Evolutionary conservation across 2,113 vertebrate genomes (phyloP).

Genomic region (Engystomops pustulosus): DNA sequence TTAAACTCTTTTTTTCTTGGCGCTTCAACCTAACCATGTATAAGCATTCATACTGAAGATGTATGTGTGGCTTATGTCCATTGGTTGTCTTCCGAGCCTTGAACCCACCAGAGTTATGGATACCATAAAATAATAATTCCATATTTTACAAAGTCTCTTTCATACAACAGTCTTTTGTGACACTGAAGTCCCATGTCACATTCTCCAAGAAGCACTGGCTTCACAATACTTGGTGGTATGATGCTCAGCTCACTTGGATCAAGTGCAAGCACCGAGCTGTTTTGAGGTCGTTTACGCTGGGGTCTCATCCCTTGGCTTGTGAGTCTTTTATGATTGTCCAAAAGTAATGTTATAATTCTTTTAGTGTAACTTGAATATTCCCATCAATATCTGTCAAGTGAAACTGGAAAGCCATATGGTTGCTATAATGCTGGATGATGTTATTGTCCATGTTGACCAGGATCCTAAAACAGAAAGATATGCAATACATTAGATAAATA

Average conservation of each 20-base stretch:
- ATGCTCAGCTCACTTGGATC: conserved; percentile 31
- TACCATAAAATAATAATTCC: conserved; percentile 44
- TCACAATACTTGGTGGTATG: not conserved
- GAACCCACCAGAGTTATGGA: conserved; percentile 38
- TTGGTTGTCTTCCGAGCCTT: conserved; percentile 1
- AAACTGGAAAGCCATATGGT: conserved; percentile 93
- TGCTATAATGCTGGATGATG: conserved; percentile 97
- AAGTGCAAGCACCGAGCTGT: conserved; percentile 64
- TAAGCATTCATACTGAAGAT: not conserved
- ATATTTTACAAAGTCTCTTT: conserved; percentile 26
- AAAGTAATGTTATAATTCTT: conserved; percentile 82
- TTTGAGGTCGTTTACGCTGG: conserved; percentile 28
- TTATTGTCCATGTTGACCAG: conserved; percentile 98
- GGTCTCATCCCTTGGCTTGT: conserved; percentile 36
- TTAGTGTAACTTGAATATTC: conserved; percentile 89
- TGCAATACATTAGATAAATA: not conserved
- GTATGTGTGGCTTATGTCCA: not conserved
- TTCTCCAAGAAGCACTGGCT: conserved; percentile 31
- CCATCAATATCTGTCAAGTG: conserved; percentile 84
- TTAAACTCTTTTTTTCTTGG: not conserved
- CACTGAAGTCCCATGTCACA: conserved; percentile 62
- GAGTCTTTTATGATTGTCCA: conserved; percentile 22
- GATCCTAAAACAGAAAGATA: conserved; percentile 75
- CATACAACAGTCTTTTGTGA: not conserved
- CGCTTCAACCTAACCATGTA: not conserved